Evolutionary conservation across 92 coral and sea anemone genomes (phyloP).

Genomic region (Siderastrea radians): DNA sequence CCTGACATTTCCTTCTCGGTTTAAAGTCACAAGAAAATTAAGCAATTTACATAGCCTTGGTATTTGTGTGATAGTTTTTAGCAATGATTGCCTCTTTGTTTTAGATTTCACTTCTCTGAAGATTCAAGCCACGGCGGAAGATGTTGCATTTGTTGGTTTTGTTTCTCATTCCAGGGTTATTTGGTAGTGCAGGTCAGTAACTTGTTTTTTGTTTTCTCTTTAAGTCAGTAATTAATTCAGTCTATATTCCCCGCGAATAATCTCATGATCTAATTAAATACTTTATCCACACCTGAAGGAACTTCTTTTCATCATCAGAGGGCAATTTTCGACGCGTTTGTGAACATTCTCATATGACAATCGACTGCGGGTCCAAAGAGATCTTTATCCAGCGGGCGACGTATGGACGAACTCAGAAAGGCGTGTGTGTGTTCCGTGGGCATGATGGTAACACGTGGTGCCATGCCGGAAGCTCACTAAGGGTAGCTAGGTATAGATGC

Average conservation of each 20-base stretch:
- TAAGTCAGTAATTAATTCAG: too few relatives aligned
- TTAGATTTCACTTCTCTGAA: neutral
- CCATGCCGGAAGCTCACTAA: neutral
- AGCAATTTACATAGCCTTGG: too few relatives aligned
- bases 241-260: too few relatives aligned
- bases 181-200: slow-evolving; percentile 1
- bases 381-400: neutral
- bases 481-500: neutral
- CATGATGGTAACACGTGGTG: neutral
- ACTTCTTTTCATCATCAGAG: neutral
- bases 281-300: neutral
- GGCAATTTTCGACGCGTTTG: neutral
- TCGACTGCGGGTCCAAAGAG: neutral
- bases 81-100: too few relatives aligned
- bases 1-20: too few relatives aligned
- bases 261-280: too few relatives aligned
- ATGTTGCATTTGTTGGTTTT: neutral
- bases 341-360: neutral
- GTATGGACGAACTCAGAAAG: neutral
- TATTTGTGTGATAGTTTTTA: neutral
- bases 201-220: neutral
- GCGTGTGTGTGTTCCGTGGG: neutral
- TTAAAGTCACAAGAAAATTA: too few relatives aligned
- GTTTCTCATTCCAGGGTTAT: neutral
- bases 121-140: neutral